Percentiles rank a stretch among this genome's conserved stretches.
Conservation (phyloP, 2,113 vertebrate species). For the Mola mola region DNA sequence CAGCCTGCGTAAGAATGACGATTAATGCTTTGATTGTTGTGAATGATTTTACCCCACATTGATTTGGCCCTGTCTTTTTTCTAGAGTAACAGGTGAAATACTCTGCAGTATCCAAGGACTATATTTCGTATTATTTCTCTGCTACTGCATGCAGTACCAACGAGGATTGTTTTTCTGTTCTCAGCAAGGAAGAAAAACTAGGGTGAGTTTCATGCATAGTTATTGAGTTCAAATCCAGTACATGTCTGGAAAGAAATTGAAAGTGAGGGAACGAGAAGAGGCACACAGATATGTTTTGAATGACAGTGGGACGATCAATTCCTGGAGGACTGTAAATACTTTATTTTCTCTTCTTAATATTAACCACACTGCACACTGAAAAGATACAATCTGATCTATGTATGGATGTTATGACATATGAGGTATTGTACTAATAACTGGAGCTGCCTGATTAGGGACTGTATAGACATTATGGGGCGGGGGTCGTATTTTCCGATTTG, state of each 20-base stretch:
- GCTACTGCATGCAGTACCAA: neutral
- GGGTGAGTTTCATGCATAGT: constrained; percentile 4
- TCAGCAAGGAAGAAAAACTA: constrained; percentile 10
- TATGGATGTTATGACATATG: constrained; percentile 19
- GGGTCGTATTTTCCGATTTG: no score
- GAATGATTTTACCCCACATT: constrained; percentile 75
- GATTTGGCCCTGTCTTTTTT: constrained; percentile 67
- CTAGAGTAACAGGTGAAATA: constrained; percentile 29
- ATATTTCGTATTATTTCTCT: neutral
- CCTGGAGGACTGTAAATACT: constrained; percentile 52
- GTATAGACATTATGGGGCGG: neutral
- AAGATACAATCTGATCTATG: constrained; percentile 14
- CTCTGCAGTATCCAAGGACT: neutral
- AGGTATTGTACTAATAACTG: neutral
- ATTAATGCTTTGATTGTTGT: constrained; percentile 81
- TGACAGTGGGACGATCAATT: constrained; percentile 34
- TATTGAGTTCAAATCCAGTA: constrained; percentile 6
- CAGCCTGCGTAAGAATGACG: constrained; percentile 67
- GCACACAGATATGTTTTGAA: constrained; percentile 24
- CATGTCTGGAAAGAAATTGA: neutral
- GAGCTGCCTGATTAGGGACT: constrained; percentile 5
- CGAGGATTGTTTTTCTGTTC: constrained; percentile 1
- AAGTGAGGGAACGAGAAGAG: no score
- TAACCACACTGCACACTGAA: constrained; percentile 36
- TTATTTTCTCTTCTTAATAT: constrained; percentile 44